Evolutionary conservation across 2,888 invertebrate species (phyloP).

Genomic region (Zaprionus bogoriensis): DNA sequence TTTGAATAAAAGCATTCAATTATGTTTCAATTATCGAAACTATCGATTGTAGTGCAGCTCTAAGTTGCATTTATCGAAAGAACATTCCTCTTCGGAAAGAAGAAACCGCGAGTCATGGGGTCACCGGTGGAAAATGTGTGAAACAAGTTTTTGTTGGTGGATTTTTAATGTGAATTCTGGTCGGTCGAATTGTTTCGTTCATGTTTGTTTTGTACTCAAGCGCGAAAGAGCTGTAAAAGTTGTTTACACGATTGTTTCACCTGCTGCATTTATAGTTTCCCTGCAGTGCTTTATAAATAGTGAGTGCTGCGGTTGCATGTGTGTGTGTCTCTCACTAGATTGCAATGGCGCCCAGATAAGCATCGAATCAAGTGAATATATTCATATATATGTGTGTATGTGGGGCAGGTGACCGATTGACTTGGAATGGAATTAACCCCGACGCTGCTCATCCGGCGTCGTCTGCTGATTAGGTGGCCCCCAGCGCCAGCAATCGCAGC

Average conservation of each 20-base stretch:
- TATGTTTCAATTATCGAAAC: no score
- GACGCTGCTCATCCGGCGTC: background rate
- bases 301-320: background rate
- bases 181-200: conserved; percentile 10
- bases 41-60: no score
- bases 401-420: background rate
- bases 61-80: no score
- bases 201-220: conserved; percentile 13
- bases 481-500: background rate
- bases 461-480: background rate
- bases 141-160: background rate
- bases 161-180: background rate
- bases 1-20: no score
- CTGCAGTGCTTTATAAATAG: background rate
- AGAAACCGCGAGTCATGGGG: background rate
- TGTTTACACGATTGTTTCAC: conserved; percentile 9
- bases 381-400: no score
- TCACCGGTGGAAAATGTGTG: background rate
- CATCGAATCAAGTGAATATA: background rate
- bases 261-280: conserved; percentile 1
- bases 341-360: conserved; percentile 4
- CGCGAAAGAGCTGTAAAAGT: conserved; percentile 1
- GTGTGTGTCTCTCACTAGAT: background rate
- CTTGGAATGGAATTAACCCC: background rate
- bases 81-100: no score